Evolutionary conservation across 1,140 invertebrate genomes (phyloP).

Genomic region (Pachyrhynchus sulphureomaculatus): DNA sequence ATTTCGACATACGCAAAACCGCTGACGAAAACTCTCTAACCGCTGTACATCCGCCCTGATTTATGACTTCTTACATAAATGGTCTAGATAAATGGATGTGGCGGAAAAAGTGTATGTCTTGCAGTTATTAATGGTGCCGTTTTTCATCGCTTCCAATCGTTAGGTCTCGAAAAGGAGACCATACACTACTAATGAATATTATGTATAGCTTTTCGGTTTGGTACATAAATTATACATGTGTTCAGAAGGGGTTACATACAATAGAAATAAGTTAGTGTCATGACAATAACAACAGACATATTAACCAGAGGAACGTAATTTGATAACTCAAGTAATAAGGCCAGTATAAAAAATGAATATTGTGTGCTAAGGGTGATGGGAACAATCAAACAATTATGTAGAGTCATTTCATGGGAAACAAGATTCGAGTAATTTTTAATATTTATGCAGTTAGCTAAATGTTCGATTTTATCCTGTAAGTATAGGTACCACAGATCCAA

Average conservation of each 20-base stretch:
- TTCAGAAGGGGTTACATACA: neutral
- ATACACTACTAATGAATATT: conserved; percentile 17
- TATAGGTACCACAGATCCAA: no score
- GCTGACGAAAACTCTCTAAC: conserved; percentile 6
- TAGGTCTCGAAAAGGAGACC: conserved; percentile 10
- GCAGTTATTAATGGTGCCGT: conserved; percentile 30
- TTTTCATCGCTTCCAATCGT: conserved; percentile 24
- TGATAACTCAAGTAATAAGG: no score
- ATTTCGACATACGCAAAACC: neutral
- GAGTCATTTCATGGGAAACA: no score
- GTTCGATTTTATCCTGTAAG: no score
- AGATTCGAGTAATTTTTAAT: no score
- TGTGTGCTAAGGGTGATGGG: no score
- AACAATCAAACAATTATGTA: no score
- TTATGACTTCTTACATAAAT: conserved; percentile 32
- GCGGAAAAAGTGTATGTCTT: conserved; percentile 32
- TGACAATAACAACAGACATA: no score
- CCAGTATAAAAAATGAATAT: no score
- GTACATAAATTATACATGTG: neutral
- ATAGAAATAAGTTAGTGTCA: neutral
- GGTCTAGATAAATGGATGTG: conserved; percentile 30
- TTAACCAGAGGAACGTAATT: no score
- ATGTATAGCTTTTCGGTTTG: conserved; percentile 14
- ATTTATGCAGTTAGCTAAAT: no score
- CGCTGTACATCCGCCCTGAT: conserved; percentile 9